A percentile compares a stretch with the other conserved stretches of the same genome.
Evolutionary conservation across 2,797 vertebrate genomes (phyloP).

Genomic region (Sebastes taczanowskii): DNA sequence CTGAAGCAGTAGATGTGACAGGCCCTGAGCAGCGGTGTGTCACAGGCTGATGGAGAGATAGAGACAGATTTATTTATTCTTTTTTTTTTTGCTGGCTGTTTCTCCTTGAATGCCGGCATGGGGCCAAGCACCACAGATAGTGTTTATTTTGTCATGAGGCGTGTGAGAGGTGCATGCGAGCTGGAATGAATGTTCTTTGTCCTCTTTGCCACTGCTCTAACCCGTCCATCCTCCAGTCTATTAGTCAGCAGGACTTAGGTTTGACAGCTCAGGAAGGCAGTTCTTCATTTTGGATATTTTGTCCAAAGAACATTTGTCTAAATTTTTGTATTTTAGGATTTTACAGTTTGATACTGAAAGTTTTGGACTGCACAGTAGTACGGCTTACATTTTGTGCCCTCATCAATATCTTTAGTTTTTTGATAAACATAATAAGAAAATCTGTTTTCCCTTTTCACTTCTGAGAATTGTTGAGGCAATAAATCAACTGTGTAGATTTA

Average conservation of each 20-base stretch:
- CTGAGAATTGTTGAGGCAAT: not conserved
- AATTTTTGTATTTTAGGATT: not conserved
- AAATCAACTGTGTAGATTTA: not conserved
- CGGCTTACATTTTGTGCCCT: not conserved
- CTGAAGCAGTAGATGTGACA: conserved; percentile 1
- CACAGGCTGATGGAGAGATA: not conserved
- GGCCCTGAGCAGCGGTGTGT: not conserved
- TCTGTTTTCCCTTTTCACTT: not conserved
- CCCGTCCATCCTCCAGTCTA: not conserved
- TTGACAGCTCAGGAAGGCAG: not conserved
- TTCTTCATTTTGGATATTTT: not conserved
- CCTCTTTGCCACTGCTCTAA: not conserved
- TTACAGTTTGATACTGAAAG: not conserved
- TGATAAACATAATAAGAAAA: not conserved
- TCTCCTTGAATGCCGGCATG: conserved; percentile 35
- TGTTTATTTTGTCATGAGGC: conserved; percentile 69
- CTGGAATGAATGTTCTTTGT: conserved; percentile 45
- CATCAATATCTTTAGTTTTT: not conserved
- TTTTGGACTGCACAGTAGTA: not conserved
- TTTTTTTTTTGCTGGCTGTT: conserved; percentile 31
- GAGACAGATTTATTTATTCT: conserved; percentile 8
- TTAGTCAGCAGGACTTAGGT: conserved; percentile 8
- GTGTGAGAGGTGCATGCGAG: conserved; percentile 53
- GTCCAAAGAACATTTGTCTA: not conserved
- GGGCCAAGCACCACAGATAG: conserved; percentile 63